phyloP scores from a whole-genome alignment of 1,140 invertebrate genomes.

The Pteromalus puparum region DNA sequence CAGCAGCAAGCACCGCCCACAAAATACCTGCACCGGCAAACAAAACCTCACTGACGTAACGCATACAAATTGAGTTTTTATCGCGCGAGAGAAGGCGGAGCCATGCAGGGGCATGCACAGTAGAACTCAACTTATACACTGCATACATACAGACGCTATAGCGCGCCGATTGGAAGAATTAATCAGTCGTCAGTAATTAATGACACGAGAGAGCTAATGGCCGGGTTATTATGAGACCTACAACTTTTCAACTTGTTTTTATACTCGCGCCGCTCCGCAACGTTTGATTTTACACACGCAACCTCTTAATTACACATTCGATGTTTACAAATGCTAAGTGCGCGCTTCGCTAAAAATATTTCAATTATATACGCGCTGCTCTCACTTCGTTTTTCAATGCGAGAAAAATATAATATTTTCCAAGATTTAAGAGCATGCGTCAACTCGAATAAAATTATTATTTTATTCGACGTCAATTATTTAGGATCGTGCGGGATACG shows the following conservation, averaged over 20 bases:
- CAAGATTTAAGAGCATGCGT: not conserved
- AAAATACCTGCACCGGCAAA: conserved; percentile 11
- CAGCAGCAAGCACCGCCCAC: conserved; percentile 15
- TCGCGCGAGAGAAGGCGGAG: conserved; percentile 2
- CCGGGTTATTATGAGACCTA: not conserved
- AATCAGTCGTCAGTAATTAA: conserved; percentile 11
- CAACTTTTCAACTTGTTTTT: not conserved
- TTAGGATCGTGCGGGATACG: not conserved
- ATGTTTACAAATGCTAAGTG: not conserved
- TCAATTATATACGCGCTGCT: not conserved
- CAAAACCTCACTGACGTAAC: conserved; percentile 4
- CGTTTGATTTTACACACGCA: not conserved
- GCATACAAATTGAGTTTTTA: conserved; percentile 25
- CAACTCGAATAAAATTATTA: not conserved
- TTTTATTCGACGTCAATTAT: too few species aligned
- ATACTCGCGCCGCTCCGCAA: not conserved
- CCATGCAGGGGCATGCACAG: not conserved
- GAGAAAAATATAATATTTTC: not conserved
- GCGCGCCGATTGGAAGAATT: not conserved
- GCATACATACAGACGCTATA: too few species aligned
- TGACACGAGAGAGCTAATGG: not conserved
- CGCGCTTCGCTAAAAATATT: not conserved
- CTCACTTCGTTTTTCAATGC: not conserved
- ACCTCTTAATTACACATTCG: not conserved
- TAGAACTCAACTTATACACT: not conserved